These are phyloP conservation scores for Adelognathus sp. DNA, from an alignment of 2,888 invertebrate species.

Conservation along the genomic window DNA sequence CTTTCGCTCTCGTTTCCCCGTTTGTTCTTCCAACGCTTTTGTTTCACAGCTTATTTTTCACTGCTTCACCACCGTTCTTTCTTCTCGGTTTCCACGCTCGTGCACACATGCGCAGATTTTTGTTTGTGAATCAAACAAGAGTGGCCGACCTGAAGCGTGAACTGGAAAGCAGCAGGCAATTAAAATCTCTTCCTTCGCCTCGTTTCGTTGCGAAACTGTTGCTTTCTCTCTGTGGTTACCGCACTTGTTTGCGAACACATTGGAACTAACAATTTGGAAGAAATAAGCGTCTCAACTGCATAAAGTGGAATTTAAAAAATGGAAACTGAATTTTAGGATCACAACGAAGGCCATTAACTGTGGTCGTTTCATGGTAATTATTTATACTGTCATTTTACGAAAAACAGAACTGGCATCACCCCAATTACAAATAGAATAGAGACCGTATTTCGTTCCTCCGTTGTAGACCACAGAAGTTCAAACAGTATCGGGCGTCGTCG, in stretches of 20 bases:
- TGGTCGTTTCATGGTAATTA: no score
- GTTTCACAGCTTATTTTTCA: constrained; percentile 7
- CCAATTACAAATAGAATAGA: no score
- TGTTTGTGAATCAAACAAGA: constrained; percentile 15
- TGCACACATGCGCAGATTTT: neutral
- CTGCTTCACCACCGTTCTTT: neutral
- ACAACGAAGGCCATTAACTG: no score
- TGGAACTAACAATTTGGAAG: neutral
- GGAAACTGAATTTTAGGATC: no score
- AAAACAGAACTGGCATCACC: no score
- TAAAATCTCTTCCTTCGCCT: neutral
- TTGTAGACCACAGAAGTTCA: no score
- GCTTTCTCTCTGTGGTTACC: neutral
- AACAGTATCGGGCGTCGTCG: neutral
- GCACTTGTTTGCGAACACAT: neutral
- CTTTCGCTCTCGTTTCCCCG: neutral
- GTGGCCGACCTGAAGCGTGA: neutral
- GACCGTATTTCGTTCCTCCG: no score
- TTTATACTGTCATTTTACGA: no score
- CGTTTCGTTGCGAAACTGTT: neutral
- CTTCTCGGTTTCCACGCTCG: neutral
- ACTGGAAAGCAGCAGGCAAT: neutral
- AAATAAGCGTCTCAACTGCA: no score
- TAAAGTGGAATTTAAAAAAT: no score
- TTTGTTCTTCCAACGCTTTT: constrained; percentile 6